Conservation (phyloP, 2,113 vertebrate genomes). For the Colossoma macropomum region DNA sequence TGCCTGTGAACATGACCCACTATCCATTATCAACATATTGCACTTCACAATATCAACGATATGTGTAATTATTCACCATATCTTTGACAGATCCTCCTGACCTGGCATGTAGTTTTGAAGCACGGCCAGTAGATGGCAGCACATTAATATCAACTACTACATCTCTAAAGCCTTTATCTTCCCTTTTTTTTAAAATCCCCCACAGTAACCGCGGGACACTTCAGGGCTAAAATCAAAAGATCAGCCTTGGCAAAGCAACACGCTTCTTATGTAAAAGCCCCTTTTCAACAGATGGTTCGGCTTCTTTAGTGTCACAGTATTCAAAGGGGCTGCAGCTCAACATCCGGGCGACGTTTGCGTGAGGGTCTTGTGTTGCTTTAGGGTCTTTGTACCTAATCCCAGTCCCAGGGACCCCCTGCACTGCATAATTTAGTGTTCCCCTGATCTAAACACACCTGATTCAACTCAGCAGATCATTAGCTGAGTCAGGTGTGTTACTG, state of each 20-base stretch:
- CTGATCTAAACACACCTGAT: background rate
- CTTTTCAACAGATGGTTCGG: background rate
- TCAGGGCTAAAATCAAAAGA: slow-evolving; percentile 4
- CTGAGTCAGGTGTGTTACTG: no score
- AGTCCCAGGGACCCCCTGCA: background rate
- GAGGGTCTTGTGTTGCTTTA: background rate
- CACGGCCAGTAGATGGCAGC: slow-evolving; percentile 39
- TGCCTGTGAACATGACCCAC: no score
- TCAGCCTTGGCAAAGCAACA: background rate
- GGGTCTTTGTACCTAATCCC: background rate
- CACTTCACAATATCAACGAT: no score
- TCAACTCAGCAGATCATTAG: background rate
- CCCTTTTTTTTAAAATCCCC: no score
- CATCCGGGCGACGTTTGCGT: background rate
- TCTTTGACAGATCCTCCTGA: background rate
- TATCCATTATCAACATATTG: no score
- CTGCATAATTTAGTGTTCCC: background rate
- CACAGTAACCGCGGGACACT: background rate
- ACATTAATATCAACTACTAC: background rate
- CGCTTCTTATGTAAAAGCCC: background rate
- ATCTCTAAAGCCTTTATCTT: background rate
- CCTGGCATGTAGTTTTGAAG: background rate
- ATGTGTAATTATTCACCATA: background rate
- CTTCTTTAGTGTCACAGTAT: background rate
- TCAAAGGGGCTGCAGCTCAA: background rate